Evolutionary conservation across 2,797 vertebrate genomes (phyloP), one percentile per base, ranked within the genome.

Genomic region (Dendrocincla tyrannina): DNA sequence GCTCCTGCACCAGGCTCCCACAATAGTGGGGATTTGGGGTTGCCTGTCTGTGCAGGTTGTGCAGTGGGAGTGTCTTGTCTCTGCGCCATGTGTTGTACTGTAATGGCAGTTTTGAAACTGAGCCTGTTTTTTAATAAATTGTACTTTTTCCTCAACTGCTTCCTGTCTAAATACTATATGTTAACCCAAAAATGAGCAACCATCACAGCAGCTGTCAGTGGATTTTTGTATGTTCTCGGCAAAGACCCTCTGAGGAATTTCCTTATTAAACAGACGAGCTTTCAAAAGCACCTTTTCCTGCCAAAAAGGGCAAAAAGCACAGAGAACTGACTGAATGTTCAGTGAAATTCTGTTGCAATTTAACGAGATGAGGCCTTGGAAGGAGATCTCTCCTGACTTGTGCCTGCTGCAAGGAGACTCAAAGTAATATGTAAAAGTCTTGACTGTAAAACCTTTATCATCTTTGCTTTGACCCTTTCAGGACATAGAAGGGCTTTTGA

Each of bases 191-290:
- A 89, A 90, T 11, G 83, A 95, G 78, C 82, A 95, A 89, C 56
- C 64, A 1, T 72, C 81, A 70, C 70, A 78, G 79, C 88, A 91
- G 87, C 86, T 96, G 89, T 95, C 89, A 73, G 85, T 88, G 62
- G 49, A 70, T 94, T 94, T 97, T 90, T 85, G 62, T 89, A 72
- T 5, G 13, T 95, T 93, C 67, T 93, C 85, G 2, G 81, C 67
- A 89, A 94, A 85, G 92, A 89, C 85, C 81, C 94, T 95, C 93
- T 77, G 52, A 95, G 92, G 96, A 88, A 94, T 96, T 96, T 89
- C 81, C 49, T 91, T 92, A 91, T 94, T 96, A 94, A 95, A 85
- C 47, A 94, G 79, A 67, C 0, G 3, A 92, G 53, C 87, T 89
- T 95, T 93, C 91, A 78, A 67, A 95, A 95, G 93, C 6, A 30